Percentiles rank a stretch among this genome's conserved stretches.
Conservation (phyloP, 2,797 vertebrate species). For the Diglossa cyanea region DNA sequence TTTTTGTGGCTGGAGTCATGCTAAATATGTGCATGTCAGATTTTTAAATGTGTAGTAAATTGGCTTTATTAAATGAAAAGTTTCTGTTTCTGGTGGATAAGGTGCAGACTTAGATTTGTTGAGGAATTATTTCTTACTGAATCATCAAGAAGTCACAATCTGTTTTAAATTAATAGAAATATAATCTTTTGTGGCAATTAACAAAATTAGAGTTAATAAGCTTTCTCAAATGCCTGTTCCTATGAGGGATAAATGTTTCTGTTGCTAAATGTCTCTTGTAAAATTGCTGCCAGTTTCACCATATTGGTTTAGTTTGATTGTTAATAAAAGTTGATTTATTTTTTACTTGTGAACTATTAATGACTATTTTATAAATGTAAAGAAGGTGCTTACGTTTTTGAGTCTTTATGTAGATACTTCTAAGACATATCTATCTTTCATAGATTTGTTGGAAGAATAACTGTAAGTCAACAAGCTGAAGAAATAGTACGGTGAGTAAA, state of each 20-base stretch:
- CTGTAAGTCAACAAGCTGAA: constrained; percentile 86
- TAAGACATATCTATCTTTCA: constrained; percentile 34
- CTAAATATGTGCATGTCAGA: background rate
- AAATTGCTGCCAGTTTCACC: background rate
- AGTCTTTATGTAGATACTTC: background rate
- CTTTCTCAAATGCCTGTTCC: background rate
- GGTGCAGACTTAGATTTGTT: background rate
- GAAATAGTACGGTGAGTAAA: constrained; percentile 91
- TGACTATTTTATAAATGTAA: background rate
- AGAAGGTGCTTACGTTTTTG: background rate
- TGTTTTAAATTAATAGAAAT: background rate
- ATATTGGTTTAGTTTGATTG: background rate
- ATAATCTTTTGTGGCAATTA: background rate
- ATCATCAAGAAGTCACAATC: background rate
- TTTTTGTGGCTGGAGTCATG: background rate
- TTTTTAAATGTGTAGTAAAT: background rate
- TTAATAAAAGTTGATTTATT: background rate
- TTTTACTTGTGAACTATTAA: background rate
- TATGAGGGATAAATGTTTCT: background rate
- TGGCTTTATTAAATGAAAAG: background rate
- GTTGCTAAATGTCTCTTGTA: background rate
- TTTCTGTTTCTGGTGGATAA: background rate
- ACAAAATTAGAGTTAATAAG: background rate
- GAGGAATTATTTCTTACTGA: background rate
- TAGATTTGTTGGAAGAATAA: constrained; percentile 95